phyloP scores from a whole-genome alignment of 2,113 vertebrate genomes.

The Clarias gariepinus region DNA sequence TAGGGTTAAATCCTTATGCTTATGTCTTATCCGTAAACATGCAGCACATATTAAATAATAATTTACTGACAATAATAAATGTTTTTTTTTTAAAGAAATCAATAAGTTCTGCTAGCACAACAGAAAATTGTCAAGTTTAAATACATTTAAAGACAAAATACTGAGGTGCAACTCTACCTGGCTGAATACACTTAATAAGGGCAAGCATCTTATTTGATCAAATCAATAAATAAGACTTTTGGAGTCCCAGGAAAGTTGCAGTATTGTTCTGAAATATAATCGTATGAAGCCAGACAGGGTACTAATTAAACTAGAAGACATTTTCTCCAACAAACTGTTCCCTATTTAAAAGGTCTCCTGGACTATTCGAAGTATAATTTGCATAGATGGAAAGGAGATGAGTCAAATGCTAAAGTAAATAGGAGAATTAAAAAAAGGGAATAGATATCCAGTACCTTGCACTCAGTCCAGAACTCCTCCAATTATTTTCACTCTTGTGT shows the following conservation, averaged over 20 bases:
- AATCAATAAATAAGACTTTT: background rate
- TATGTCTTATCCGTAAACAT: background rate
- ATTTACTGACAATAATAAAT: background rate
- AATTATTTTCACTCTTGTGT: constrained; percentile 27
- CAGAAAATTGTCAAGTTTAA: background rate
- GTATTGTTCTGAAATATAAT: background rate
- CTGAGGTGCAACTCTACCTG: background rate
- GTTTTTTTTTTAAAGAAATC: background rate
- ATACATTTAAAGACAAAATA: background rate
- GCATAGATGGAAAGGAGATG: background rate
- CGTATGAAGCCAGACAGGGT: background rate
- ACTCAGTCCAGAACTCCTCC: background rate
- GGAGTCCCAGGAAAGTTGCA: background rate
- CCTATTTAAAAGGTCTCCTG: no score
- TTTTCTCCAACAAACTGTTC: background rate
- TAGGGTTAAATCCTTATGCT: no score
- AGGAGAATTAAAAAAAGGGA: background rate
- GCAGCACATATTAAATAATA: background rate
- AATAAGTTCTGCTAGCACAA: background rate
- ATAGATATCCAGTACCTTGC: constrained; percentile 26
- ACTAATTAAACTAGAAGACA: background rate
- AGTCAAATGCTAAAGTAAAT: background rate
- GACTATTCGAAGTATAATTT: no score
- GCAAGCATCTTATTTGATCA: background rate
- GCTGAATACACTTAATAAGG: background rate